Percentiles rank a stretch among this genome's conserved stretches.
These are phyloP conservation scores for Calephelis virginiensis DNA, from an alignment of 1,140 invertebrate species.

Conservation along the genomic window DNA sequence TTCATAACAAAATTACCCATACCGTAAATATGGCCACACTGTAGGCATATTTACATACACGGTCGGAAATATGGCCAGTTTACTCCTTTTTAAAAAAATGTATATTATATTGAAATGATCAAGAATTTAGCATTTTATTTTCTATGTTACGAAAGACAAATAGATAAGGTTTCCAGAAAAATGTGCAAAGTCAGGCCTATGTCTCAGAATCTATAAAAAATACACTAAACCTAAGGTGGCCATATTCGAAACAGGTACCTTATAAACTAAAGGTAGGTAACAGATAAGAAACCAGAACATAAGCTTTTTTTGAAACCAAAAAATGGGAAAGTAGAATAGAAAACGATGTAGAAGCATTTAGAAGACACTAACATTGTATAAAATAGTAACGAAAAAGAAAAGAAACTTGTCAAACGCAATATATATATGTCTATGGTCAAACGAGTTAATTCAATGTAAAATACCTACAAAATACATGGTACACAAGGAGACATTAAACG, in stretches of 20 bases:
- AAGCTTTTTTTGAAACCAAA: too few relatives aligned
- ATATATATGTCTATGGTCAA: too few relatives aligned
- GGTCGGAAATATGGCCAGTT: constrained; percentile 5
- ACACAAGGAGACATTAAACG: too few relatives aligned
- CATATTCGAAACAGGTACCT: constrained; percentile 6
- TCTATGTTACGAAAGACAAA: constrained; percentile 1
- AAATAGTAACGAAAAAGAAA: too few relatives aligned
- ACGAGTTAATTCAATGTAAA: too few relatives aligned
- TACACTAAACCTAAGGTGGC: constrained; percentile 5
- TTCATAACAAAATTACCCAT: constrained; percentile 3
- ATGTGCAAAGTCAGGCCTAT: background rate
- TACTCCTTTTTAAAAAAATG: background rate
- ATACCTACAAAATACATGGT: too few relatives aligned
- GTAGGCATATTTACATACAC: constrained; percentile 3
- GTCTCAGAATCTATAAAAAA: constrained; percentile 3
- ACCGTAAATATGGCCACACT: background rate
- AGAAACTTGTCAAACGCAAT: too few relatives aligned
- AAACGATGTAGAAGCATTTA: too few relatives aligned
- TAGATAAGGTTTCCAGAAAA: background rate
- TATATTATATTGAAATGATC: constrained; percentile 1
- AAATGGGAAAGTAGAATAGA: too few relatives aligned
- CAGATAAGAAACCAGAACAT: too few relatives aligned
- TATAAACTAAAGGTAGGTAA: too few relatives aligned
- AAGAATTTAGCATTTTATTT: constrained; percentile 1
- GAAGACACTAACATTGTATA: too few relatives aligned